Evolutionary conservation across 2,113 vertebrate species (phyloP).

Genomic region (Sus scrofa): T2T-Sscrofa CM000822.6:2140001-2140500

Average conservation of each 20-base stretch:
- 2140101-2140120: not conserved
- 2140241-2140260: constrained; percentile 47
- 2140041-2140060: not conserved
- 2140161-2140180: not conserved
- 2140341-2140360: constrained; percentile 58
- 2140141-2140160: not conserved
- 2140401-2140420: constrained; percentile 18
- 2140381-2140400: not conserved
- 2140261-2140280: constrained; percentile 58
- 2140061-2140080: not conserved
- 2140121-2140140: not conserved
- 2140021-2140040: not conserved
- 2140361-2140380: constrained; percentile 32
- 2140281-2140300: constrained; percentile 73
- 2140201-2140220: not conserved
- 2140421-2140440: not conserved
- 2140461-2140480: not conserved
- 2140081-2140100: not conserved
- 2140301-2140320: not conserved
- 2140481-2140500: constrained; percentile 58
- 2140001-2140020: constrained; percentile 1
- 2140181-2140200: not conserved
- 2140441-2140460: constrained; percentile 33
- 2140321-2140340: not conserved
- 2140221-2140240: constrained; percentile 31